A percentile compares a stretch with the other conserved stretches of the same genome.
Evolutionary conservation across 2,113 vertebrate genomes (phyloP).

Genomic region (Mandrillus leucophaeus): DNA sequence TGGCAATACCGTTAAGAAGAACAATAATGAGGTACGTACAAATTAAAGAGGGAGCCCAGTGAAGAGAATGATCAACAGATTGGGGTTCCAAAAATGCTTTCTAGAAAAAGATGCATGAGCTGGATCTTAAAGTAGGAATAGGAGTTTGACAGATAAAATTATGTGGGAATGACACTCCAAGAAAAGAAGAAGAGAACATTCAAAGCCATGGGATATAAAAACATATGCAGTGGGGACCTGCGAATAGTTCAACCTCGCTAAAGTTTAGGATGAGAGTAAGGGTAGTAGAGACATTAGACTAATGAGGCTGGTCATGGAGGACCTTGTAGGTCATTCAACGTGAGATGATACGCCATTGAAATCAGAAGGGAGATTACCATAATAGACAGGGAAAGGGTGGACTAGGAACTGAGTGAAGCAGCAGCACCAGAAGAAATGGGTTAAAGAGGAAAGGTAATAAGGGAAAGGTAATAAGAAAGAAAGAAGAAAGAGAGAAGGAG

Average conservation of each 20-base stretch:
- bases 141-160: slow-evolving; percentile 16
- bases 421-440: not conserved
- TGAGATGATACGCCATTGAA: not conserved
- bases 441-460: not conserved
- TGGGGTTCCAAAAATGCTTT: not conserved
- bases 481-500: not conserved
- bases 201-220: not conserved
- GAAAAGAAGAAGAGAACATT: not conserved
- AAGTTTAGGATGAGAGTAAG: not conserved
- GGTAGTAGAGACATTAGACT: not conserved
- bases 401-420: not conserved
- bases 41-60: not conserved
- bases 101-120: not conserved
- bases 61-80: not conserved
- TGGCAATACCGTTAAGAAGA: not conserved
- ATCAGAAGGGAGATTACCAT: not conserved
- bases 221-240: not conserved
- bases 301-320: not conserved
- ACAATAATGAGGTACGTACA: not conserved
- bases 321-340: not conserved
- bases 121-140: not conserved
- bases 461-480: not conserved
- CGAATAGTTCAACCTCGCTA: not conserved
- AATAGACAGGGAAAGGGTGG: not conserved
- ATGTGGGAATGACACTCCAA: not conserved